Conservation (phyloP, 1,140 invertebrate species). For the Gryon sp. region DNA sequence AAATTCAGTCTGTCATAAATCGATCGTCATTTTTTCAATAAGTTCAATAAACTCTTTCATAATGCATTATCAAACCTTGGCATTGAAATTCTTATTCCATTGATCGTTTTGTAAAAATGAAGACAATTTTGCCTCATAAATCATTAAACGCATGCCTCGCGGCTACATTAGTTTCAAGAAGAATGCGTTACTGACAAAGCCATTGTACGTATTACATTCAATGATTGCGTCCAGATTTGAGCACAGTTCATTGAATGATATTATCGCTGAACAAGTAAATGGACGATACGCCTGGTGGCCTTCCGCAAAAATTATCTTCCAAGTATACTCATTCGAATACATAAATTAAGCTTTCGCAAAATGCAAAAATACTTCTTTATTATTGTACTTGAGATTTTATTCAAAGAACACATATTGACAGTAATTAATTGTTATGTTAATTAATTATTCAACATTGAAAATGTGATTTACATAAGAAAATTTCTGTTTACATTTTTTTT, state of each 20-base stretch:
- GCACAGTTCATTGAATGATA: slow-evolving; percentile 55
- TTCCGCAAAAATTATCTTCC: slow-evolving; percentile 28
- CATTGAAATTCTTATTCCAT: slow-evolving; percentile 24
- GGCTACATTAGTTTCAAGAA: slow-evolving; percentile 54
- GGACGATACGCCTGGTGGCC: slow-evolving; percentile 33
- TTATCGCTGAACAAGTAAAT: slow-evolving; percentile 52
- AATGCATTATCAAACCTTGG: slow-evolving; percentile 27
- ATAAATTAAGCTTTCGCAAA: background rate
- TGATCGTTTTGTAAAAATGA: slow-evolving; percentile 7
- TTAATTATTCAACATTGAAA: too few relatives aligned
- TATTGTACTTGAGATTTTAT: too few relatives aligned
- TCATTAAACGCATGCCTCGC: slow-evolving; percentile 44
- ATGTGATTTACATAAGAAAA: too few relatives aligned
- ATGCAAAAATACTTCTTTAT: too few relatives aligned
- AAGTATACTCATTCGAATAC: background rate
- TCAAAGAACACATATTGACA: too few relatives aligned
- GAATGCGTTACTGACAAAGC: slow-evolving; percentile 35
- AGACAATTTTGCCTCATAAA: slow-evolving; percentile 38
- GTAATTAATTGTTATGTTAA: too few relatives aligned
- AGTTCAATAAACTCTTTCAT: slow-evolving; percentile 14
- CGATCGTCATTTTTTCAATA: background rate
- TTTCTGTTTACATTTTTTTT: too few relatives aligned
- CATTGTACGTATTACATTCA: slow-evolving; percentile 36
- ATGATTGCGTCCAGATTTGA: slow-evolving; percentile 16
- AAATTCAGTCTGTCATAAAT: too few relatives aligned